A percentile compares a stretch with the other conserved stretches of the same genome.
These are phyloP conservation scores for Orthonyx spaldingii DNA, from an alignment of 2,113 vertebrate species.

Conservation along the genomic window DNA sequence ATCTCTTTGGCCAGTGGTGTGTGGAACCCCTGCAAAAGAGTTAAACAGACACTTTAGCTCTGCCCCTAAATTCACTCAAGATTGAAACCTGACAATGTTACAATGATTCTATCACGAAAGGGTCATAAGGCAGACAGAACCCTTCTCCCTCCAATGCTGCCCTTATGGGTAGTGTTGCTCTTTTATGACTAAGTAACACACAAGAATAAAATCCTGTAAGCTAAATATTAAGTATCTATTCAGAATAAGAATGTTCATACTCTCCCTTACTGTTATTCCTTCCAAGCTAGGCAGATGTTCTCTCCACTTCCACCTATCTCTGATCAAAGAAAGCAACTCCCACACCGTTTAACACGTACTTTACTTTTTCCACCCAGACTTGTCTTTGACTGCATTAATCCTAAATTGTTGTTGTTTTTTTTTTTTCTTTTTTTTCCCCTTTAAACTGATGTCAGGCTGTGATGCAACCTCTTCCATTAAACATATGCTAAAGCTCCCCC, in stretches of 20 bases:
- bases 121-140: background rate
- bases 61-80: background rate
- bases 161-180: accelerated
- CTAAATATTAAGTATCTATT: background rate
- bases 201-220: background rate
- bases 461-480: background rate
- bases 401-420: background rate
- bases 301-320: background rate
- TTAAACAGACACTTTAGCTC: background rate
- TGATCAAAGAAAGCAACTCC: background rate
- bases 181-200: background rate
- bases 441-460: background rate
- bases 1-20: conserved; percentile 95
- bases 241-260: background rate
- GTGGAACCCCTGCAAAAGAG: conserved; percentile 80
- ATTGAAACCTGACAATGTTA: background rate
- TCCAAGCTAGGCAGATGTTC: background rate
- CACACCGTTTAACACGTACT: background rate
- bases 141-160: background rate
- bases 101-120: background rate
- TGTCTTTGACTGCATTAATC: conserved; percentile 3
- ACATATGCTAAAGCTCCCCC: background rate
- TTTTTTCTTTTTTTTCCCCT: accelerated
- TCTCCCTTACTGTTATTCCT: background rate
- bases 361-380: background rate